Percentiles rank a stretch among this genome's conserved stretches.
These are phyloP conservation scores for Triplophysa yarkandensis DNA, from an alignment of 2,797 vertebrate genomes.

Conservation along the genomic window DNA sequence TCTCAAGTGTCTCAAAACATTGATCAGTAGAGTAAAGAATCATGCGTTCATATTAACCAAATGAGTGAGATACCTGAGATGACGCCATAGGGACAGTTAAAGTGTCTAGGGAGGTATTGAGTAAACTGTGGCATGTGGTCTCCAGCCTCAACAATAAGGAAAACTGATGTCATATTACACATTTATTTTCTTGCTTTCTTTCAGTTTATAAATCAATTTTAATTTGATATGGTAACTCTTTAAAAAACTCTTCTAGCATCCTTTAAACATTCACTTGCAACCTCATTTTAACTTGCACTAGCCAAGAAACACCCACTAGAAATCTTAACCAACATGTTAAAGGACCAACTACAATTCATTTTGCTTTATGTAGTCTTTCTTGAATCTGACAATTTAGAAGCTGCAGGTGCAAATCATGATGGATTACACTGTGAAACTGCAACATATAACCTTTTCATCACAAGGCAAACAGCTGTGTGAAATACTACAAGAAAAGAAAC, in stretches of 20 bases:
- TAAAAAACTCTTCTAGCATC: too few species aligned
- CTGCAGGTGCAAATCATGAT: slow-evolving; percentile 33
- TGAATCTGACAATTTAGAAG: not conserved
- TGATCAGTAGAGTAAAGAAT: too few species aligned
- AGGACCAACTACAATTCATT: not conserved
- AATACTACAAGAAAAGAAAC: not conserved
- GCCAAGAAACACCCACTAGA: not conserved
- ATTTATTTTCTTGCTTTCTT: not conserved
- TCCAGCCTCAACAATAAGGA: not conserved
- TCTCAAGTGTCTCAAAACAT: too few species aligned
- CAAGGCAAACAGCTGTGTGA: slow-evolving; percentile 15
- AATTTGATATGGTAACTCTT: too few species aligned
- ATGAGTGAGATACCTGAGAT: slow-evolving; percentile 34
- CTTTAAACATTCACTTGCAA: too few species aligned
- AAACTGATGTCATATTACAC: not conserved
- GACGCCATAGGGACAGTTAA: slow-evolving; percentile 1
- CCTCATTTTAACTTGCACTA: too few species aligned
- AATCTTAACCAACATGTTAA: not conserved
- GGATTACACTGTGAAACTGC: slow-evolving; percentile 9
- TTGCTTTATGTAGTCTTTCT: not conserved
- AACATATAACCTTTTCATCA: not conserved
- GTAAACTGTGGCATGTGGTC: slow-evolving; percentile 15
- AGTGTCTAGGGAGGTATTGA: slow-evolving; percentile 32
- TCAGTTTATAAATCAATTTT: too few species aligned
- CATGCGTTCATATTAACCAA: slow-evolving; percentile 13